Base-by-base conservation (phyloP, 2,888 invertebrate species). In the Parnassius glacialis region DNA sequence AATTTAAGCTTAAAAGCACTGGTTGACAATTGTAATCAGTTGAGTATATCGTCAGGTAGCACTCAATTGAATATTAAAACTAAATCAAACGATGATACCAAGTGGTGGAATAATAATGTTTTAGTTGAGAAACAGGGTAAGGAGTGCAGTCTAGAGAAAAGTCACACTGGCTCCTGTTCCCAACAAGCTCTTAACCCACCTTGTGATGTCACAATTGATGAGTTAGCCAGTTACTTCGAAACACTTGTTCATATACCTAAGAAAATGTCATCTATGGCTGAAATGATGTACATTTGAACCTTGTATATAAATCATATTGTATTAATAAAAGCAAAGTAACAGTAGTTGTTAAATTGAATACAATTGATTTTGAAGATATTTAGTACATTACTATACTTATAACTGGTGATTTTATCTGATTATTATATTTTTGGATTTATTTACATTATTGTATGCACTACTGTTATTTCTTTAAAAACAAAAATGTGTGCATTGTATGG, bases 201-300 rank as follows among this genome's bases (percentile, higher is more conserved):
- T 2, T 95, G 95, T 87, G 98, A 98, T 92, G 94, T 97, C 58
- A 97, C 97, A 54, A 98, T 98, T 74, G 97, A 97, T 84, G 98
- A 98, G 90, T 92, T 98, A 74, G 98, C 98, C 66, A 96, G 97
- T 83, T 98, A 98, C 87, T 97, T 98, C 85, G 98, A 98, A 89
- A 96, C 97, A 67, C 95, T 97, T 90, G 97, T 98, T 70, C 96
- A 98, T 93, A 98, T 98, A 92, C 98, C 98, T 70, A 97, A 97
- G 89, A 98, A 98, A 86, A 98, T 98, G 98, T 98, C 98, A 55
- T 94, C 95, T 63, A 98, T 98, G 98, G 98, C 98, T 64, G 98
- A 98, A 92, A 98, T 98, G 97, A 98, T 98, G 98, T 98, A 98
- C 83, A 98, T 97, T 89, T 97, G 93, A 93, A 58, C n/a, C n/a